Conservation (phyloP, 2,888 invertebrate species). For the Hirtodrosophila trivittata region DNA sequence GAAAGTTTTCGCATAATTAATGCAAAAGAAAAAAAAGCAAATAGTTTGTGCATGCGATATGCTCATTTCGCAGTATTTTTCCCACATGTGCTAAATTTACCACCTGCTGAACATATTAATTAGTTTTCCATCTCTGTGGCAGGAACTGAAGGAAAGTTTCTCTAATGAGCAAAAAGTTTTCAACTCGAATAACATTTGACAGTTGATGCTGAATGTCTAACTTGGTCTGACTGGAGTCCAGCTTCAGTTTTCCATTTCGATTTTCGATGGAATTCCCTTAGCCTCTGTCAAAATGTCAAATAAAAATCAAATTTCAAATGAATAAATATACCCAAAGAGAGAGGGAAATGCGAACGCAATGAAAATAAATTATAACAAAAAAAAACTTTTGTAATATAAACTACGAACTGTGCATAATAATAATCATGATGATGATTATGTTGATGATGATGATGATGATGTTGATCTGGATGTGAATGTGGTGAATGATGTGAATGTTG, state of each 20-base stretch:
- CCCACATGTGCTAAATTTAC: constrained; percentile 32
- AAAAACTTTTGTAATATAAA: constrained; percentile 75
- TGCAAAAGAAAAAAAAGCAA: constrained; percentile 51
- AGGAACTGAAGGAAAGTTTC: constrained; percentile 8
- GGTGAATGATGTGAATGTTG: constrained; percentile 12
- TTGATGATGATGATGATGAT: constrained; percentile 23
- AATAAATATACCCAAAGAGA: constrained; percentile 60
- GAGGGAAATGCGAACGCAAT: constrained; percentile 62
- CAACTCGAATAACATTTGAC: constrained; percentile 26
- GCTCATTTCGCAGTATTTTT: constrained; percentile 38
- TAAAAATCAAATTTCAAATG: constrained; percentile 80
- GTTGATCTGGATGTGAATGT: constrained; percentile 31
- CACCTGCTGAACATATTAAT: constrained; percentile 72
- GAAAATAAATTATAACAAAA: constrained; percentile 73
- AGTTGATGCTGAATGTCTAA: constrained; percentile 28
- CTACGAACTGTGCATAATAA: constrained; percentile 47
- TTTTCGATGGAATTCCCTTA: constrained; percentile 35
- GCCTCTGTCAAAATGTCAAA: constrained; percentile 75
- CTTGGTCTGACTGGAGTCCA: background rate
- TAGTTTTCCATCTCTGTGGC: constrained; percentile 56
- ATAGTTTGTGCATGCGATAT: constrained; percentile 38
- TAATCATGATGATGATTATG: constrained; percentile 14
- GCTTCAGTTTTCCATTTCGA: background rate
- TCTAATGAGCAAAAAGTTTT: constrained; percentile 61
- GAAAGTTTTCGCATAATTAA: constrained; percentile 75